A percentile compares a stretch with the other conserved stretches of the same genome.
phyloP scores from a whole-genome alignment of 2,113 vertebrate species.

The Pseudorectes ferrugineus region DNA sequence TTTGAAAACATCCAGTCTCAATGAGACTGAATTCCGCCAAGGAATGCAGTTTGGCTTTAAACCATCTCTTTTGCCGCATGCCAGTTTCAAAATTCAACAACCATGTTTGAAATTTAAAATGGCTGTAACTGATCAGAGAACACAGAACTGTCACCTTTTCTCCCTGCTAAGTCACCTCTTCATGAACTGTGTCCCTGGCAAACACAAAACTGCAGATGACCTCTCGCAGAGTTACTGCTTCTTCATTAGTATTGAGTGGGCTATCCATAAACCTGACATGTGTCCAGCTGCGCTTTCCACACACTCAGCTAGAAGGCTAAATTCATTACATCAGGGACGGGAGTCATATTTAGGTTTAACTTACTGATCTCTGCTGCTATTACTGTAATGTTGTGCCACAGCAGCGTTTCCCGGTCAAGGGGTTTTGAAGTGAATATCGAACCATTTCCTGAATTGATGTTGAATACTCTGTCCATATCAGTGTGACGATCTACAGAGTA shows the following conservation, averaged over 20 bases:
- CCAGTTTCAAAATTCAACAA: background rate
- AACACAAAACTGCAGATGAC: background rate
- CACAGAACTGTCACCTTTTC: background rate
- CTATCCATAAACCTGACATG: background rate
- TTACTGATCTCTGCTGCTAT: conserved; percentile 93
- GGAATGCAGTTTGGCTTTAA: background rate
- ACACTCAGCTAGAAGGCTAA: background rate
- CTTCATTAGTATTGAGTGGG: background rate
- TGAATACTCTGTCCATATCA: conserved; percentile 96
- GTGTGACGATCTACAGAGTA: conserved; percentile 94
- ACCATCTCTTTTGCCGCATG: background rate
- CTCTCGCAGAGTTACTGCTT: background rate
- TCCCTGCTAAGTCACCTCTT: background rate
- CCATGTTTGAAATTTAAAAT: background rate
- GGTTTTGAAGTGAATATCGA: conserved; percentile 88
- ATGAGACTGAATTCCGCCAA: background rate
- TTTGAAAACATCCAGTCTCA: background rate
- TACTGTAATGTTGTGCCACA: conserved; percentile 96
- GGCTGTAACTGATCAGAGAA: background rate
- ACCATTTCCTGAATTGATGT: conserved; percentile 90
- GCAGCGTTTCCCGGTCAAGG: conserved; percentile 87
- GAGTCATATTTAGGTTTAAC: conserved; percentile 53
- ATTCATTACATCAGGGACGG: background rate
- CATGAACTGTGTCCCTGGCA: background rate
- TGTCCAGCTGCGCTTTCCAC: background rate